These are phyloP conservation scores for Rhabdomys pumilio DNA, from an alignment of 2,797 vertebrate species.

Conservation along the genomic window DNA sequence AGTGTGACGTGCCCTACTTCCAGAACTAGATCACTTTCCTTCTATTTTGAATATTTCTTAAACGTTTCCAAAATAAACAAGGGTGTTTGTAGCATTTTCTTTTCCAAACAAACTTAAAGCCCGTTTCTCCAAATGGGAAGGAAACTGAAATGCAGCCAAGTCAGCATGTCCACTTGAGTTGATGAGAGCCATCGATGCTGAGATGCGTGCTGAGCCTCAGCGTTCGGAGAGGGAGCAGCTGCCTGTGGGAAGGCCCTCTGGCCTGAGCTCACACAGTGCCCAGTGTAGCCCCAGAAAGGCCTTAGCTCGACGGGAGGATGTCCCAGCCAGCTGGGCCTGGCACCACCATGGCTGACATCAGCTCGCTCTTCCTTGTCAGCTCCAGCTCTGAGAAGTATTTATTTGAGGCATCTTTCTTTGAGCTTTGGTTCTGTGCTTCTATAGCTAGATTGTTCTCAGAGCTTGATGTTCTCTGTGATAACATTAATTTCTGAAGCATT, in stretches of 20 bases:
- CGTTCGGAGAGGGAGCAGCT: constrained; percentile 67
- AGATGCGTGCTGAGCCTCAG: constrained; percentile 61
- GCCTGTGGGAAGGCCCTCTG: constrained; percentile 23
- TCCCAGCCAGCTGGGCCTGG: constrained; percentile 76
- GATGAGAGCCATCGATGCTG: constrained; percentile 17
- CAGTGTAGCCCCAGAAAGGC: constrained; percentile 74
- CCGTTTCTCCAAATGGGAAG: constrained; percentile 39
- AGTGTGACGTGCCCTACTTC: not conserved
- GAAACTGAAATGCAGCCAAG: constrained; percentile 11
- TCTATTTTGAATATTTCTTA: constrained; percentile 69
- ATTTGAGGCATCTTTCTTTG: constrained; percentile 58
- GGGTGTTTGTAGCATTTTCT: constrained; percentile 62
- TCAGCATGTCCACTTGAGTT: constrained; percentile 39
- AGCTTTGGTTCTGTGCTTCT: constrained; percentile 57
- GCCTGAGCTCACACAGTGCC: constrained; percentile 70
- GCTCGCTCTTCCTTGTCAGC: constrained; percentile 29
- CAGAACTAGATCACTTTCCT: constrained; percentile 47
- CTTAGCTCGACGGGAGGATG: constrained; percentile 61
- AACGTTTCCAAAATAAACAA: constrained; percentile 65
- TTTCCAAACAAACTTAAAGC: constrained; percentile 34
- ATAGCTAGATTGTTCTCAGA: constrained; percentile 42
- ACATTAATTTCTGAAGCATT: constrained; percentile 68
- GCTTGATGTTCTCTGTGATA: constrained; percentile 65
- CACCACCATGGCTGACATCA: constrained; percentile 39
- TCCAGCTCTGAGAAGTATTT: constrained; percentile 56